These are phyloP conservation scores for Octonoba sinensis DNA, from an alignment of 2,888 invertebrate genomes.

Conservation along the genomic window DNA sequence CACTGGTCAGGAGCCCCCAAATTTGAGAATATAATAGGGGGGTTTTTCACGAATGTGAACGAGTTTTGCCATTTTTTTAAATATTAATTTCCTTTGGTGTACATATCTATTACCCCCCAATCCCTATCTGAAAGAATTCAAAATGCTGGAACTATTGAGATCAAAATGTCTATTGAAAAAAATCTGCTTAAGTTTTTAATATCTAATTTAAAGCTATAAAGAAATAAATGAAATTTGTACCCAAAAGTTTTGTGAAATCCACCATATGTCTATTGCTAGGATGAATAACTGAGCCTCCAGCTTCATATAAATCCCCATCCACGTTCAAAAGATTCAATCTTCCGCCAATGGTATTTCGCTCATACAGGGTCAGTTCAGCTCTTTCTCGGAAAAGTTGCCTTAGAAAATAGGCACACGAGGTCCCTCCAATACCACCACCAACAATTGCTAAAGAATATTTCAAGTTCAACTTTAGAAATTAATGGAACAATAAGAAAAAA, in stretches of 20 bases:
- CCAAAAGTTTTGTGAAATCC: conserved; percentile 74
- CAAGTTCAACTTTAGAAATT: not conserved
- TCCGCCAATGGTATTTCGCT: conserved; percentile 75
- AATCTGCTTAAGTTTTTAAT: not conserved
- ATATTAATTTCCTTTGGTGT: too few relatives aligned
- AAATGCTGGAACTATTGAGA: too few relatives aligned
- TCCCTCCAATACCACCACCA: conserved; percentile 78
- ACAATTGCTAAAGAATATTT: conserved; percentile 73
- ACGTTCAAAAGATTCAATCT: conserved; percentile 74
- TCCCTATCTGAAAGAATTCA: too few relatives aligned
- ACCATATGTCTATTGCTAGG: conserved; percentile 76
- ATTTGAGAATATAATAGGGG: too few relatives aligned
- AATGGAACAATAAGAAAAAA: not conserved
- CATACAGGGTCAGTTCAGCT: conserved; percentile 75
- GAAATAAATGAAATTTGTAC: conserved; percentile 69
- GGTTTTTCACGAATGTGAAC: too few relatives aligned
- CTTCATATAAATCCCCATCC: conserved; percentile 74
- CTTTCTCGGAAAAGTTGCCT: conserved; percentile 72
- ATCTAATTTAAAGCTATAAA: not conserved
- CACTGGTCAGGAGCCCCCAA: too few relatives aligned
- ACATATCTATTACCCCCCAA: too few relatives aligned
- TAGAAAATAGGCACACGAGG: conserved; percentile 76
- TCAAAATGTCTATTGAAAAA: not conserved
- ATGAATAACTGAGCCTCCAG: conserved; percentile 77
- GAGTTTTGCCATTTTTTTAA: too few relatives aligned